Conservation (phyloP, 1,140 invertebrate species). For the Zophobas morio region DNA sequence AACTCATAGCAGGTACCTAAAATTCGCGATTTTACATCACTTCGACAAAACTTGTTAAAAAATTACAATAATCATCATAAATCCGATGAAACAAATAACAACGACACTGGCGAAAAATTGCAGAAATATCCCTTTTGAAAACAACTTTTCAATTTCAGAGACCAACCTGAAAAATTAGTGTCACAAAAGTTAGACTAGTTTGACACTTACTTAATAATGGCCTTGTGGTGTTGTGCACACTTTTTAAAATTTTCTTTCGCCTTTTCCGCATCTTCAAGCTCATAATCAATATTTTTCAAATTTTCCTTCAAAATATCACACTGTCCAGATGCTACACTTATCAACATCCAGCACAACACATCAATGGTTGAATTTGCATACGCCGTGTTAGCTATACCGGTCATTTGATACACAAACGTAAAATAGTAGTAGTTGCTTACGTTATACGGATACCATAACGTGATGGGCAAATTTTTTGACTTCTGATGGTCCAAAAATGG, state of each 20-base stretch:
- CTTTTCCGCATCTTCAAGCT: constrained; percentile 8
- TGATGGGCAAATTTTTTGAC: constrained; percentile 29
- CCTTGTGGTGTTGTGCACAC: constrained; percentile 43
- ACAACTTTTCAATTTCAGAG: constrained; percentile 36
- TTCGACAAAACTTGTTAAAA: not conserved
- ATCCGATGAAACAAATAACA: constrained; percentile 44
- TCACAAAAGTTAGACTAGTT: not conserved
- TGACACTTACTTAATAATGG: constrained; percentile 21
- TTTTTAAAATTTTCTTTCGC: constrained; percentile 10
- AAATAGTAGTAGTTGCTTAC: constrained; percentile 39
- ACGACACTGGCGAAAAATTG: constrained; percentile 47
- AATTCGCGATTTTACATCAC: not conserved
- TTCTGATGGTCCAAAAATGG: constrained; percentile 44
- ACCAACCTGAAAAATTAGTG: constrained; percentile 39
- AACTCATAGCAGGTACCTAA: constrained; percentile 37
- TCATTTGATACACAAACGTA: constrained; percentile 40
- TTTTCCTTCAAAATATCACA: constrained; percentile 46
- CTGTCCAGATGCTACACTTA: constrained; percentile 45
- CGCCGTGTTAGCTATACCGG: constrained; percentile 37
- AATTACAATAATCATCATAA: constrained; percentile 46
- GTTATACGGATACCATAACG: constrained; percentile 45
- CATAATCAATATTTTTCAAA: constrained; percentile 44
- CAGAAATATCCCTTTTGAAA: constrained; percentile 47
- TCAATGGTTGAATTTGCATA: constrained; percentile 48
- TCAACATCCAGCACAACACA: constrained; percentile 40